Evolutionary conservation across 2,888 invertebrate species (phyloP), one percentile per base, ranked within the genome.

Genomic region (Trachelus stipa): DNA sequence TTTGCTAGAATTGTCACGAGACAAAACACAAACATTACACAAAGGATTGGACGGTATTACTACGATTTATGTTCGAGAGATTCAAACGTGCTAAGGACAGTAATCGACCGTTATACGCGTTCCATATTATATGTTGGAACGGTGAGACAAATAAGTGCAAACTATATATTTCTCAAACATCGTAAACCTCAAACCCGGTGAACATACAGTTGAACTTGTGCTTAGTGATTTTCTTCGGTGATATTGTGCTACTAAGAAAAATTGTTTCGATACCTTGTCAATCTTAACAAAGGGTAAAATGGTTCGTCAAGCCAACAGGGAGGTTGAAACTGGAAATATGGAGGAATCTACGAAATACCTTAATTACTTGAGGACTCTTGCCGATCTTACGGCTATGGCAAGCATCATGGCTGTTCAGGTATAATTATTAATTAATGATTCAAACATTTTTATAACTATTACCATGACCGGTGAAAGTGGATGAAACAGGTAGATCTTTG

Each of bases 401-500:
- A 88, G 88, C 80, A 88, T 89, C 75, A 82, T 89, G 81, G 88
- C 88, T 15, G 83, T 89, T 73, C 88, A 89, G 89, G 89, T 89
- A 89, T 75, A 76, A 33, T 40, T 40, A 15, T 15, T 40, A 15
- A 40, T 40, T 40, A 40, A 40, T 15, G 40, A 40, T 35, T 68
- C 11, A 12, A 23, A 11, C 23, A 69, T 37, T 73, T 34, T 34
- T 34, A 11, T 2, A 30, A 69, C 33, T 30, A 30, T 30, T 15
- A 15, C 11, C 69, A 15, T 11, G 30, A 30, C 30, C 1, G 15
- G 3, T 30, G 12, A 30, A 30, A 69, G 30, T 15, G 11, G 6
- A 30, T 30, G 69, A 33, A 30, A 69, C 30, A 9, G 11, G 1
- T n/a, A 15, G 31, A 69, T 11, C 23, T n/a, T 69, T 69, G 6